Evolutionary conservation across 2,888 invertebrate genomes (phyloP), one percentile per base, ranked within the genome.

Genomic region (Danaus chrysippus): DNA sequence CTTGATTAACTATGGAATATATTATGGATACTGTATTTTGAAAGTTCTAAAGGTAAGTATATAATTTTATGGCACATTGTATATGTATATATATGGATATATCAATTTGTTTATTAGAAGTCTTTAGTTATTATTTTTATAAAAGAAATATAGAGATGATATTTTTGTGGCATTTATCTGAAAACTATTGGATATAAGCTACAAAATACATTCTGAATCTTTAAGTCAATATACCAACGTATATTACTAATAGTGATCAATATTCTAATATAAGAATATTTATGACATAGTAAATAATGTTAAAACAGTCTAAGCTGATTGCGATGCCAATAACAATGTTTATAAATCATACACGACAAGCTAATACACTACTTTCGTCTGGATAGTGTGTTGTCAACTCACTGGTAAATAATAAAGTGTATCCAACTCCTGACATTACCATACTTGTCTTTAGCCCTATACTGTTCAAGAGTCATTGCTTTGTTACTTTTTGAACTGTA

Each of bases 401-500:
- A 71, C 73, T 72, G 73, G 71, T 76, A 74, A 76, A 79, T 81
- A 82, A 82, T 78, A 80, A 81, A 79, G 77, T 79, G 75, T 74
- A 78, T 76, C 78, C 73, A 76, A 76, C 76, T 77, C 77, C 75
- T 74, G 71, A 78, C 79, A 90, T 90, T 88, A 87, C 83, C 90
- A 89, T 90, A 87, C 87, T 76, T 76, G 86, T 80, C 87, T 83
- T 77, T 87, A 42, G 42, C 19, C 17, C 41, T 59, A 84, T 82
- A 83, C 83, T 87, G 88, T 89, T 88, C 87, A 88, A 84, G 89
- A 89, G 82, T 88, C 90, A 76, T 74, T 76, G 74, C 76, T 76
- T 74, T 75, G 77, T 76, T 76, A 82, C 82, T 77, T 83, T 84
- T 87, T 80, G 80, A 82, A 89, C 89, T 34, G 23, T 23, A 23